Evolutionary conservation across 2,797 vertebrate genomes (phyloP).

Genomic region (Fistularia tabacaria): DNA sequence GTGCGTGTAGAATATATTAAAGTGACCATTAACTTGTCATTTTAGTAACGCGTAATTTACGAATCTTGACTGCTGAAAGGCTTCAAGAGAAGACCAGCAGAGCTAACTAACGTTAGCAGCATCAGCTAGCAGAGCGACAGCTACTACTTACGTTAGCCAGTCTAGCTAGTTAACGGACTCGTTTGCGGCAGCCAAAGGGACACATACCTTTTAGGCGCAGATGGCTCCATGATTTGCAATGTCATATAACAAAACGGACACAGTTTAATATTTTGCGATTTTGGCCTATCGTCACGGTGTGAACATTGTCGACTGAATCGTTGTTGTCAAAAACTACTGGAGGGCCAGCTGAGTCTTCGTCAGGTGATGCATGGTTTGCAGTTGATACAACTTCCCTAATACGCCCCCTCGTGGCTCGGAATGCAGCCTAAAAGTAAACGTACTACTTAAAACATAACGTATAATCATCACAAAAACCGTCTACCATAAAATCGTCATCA

Average conservation of each 20-base stretch:
- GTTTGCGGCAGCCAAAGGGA: constrained; percentile 5
- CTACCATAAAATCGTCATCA: neutral
- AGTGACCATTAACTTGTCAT: too few relatives aligned
- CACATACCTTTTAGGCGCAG: constrained; percentile 72
- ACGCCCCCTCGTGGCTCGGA: constrained; percentile 41
- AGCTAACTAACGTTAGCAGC: constrained; percentile 41
- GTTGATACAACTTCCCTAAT: neutral
- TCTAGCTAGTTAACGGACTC: constrained; percentile 15
- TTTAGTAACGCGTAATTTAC: neutral
- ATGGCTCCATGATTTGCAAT: constrained; percentile 52
- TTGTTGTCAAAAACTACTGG: constrained; percentile 56
- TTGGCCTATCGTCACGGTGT: constrained; percentile 20
- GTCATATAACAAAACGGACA: constrained; percentile 2
- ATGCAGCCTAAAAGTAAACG: neutral
- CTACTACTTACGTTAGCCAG: constrained; percentile 33
- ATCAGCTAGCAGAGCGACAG: constrained; percentile 17
- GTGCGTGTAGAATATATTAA: too few relatives aligned
- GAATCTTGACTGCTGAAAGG: neutral
- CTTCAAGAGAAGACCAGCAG: constrained; percentile 9
- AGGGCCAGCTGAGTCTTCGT: constrained; percentile 54
- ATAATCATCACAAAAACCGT: neutral
- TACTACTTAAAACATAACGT: neutral
- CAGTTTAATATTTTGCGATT: neutral
- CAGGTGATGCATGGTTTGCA: constrained; percentile 10
- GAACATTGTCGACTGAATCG: constrained; percentile 56